Base-by-base conservation (phyloP, 2,888 invertebrate genomes). In the Ochropacha duplaris region DNA sequence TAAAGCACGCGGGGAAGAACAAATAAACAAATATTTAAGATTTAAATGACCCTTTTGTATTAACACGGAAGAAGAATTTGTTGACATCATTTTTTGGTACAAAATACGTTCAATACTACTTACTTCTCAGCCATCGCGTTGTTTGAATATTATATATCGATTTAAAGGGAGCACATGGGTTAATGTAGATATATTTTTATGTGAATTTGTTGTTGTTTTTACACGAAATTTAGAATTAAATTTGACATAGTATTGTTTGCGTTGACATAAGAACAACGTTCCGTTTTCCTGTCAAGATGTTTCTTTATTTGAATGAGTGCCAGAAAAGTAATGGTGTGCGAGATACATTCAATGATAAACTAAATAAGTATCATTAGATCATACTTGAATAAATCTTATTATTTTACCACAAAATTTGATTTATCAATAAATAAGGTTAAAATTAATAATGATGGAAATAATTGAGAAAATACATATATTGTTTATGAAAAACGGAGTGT, bases 181-280 rank as follows among this genome's bases (percentile, higher is more conserved):
- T 82, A 74, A 71, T 82, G 76, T 71, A 83, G 79, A 81, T 82
- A 78, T 81, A 84, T 81, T 83, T 71, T 72, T 76, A 66, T 72
- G 67, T 71, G 75, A 77, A 78, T 84, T 76, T 87, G 79, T 84
- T 86, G 75, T 81, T 83, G 80, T 84, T 87, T 85, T 88, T 87
- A 90, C 90, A 84, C 72, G 78, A 84, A 91, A 90, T 89, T 91
- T 90, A 84, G 86, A 87, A 87, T 74, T 85, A 85, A 78, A 87
- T 87, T 89, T 89, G 89, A 90, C 90, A 88, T 88, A 88, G 83
- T 89, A 89, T 90, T 89, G 88, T 91, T 90, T 90, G 90, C 88
- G 87, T 88, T 92, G 92, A 91, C 92, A 89, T 85, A 78, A 79
- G 82, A 68, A 74, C 71, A 56, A 62, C 72, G 69, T 72, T 79